Evolutionary conservation across 2,113 vertebrate genomes (phyloP), one percentile per base, ranked within the genome.

Genomic region (Nerophis lumbriciformis): DNA sequence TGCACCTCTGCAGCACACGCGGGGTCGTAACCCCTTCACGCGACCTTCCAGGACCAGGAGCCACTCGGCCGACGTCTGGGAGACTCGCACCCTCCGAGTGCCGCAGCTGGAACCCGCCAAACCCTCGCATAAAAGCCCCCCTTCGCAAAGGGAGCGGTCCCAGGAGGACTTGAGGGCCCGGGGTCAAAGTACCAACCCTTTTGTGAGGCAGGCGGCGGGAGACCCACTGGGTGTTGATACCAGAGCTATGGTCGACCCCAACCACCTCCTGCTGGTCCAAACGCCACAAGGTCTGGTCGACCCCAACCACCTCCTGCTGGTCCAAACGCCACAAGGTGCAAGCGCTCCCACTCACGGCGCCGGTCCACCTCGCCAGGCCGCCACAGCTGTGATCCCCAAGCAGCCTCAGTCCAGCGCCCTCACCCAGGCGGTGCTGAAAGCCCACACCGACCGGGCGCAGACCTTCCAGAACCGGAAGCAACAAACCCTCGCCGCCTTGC

Each of bases 401-500:
- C 77, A 74, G 55, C 49, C 28, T 6, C 65, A 76, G 48, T 11
- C 69, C 15, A 62, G 44, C 4, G 59, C 61, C 57, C 83, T 89
- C 12, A 90, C 90, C n/a, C 82, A 85, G 73, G 73, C 71, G 35
- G 77, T 85, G 9, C 76, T 90, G 4, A 68, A 56, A 65, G 66
- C 52, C 28, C 88, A 92, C 71, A 81, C 82, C 1, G 39, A 53
- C 11, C 75, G 48, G 28, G 66, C 76, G 48, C 57, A 84, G 36
- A 75, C 66, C 0, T 86, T 85, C 60, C 45, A 69, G 55, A 89
- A 63, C 48, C 73, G 77, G 6, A 83, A 35, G 47, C 77, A 89
- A 3, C 90, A 91, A 67, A 88, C 87, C 1, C 74, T 68, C 57
- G 83, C 84, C 0, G 75, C 85, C 8, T 72, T 90, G 59, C 68